Conservation (phyloP, 2,113 vertebrate species). For the Xiphophorus hellerii region DNA sequence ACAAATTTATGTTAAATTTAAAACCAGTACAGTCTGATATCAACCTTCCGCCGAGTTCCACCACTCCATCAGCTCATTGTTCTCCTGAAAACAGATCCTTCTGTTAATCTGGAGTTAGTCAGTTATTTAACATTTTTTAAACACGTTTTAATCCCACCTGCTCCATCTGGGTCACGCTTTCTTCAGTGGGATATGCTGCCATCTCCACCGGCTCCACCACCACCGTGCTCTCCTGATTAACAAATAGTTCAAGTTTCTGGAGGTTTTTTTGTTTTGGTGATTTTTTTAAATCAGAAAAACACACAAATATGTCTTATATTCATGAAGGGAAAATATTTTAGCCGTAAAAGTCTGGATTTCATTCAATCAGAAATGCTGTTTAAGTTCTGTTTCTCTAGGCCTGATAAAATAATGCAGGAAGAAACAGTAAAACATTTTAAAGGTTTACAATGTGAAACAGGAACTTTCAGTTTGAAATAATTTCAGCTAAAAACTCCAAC, state of each 20-base stretch:
- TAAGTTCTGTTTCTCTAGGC: too few species aligned
- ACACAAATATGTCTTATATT: too few species aligned
- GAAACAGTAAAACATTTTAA: not conserved
- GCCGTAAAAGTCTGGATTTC: too few species aligned
- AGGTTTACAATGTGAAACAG: not conserved
- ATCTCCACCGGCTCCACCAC: slow-evolving; percentile 66
- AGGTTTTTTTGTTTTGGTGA: not conserved
- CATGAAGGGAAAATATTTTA: too few species aligned
- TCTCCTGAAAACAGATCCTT: slow-evolving; percentile 45
- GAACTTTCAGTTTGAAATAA: not conserved
- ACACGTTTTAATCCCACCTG: slow-evolving; percentile 40
- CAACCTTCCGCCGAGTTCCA: slow-evolving; percentile 77
- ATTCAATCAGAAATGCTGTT: too few species aligned
- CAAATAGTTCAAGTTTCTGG: not conserved
- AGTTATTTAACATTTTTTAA: not conserved
- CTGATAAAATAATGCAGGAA: too few species aligned
- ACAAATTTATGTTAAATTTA: not conserved
- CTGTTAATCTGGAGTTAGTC: not conserved
- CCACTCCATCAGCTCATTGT: slow-evolving; percentile 72
- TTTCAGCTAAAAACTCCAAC: not conserved
- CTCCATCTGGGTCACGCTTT: not conserved
- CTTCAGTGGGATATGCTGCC: slow-evolving; percentile 63
- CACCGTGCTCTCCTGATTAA: slow-evolving; percentile 63
- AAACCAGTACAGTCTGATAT: not conserved
- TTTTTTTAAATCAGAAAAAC: not conserved